These are phyloP conservation scores for Euproctis similis DNA, from an alignment of 2,888 invertebrate species.

Conservation along the genomic window DNA sequence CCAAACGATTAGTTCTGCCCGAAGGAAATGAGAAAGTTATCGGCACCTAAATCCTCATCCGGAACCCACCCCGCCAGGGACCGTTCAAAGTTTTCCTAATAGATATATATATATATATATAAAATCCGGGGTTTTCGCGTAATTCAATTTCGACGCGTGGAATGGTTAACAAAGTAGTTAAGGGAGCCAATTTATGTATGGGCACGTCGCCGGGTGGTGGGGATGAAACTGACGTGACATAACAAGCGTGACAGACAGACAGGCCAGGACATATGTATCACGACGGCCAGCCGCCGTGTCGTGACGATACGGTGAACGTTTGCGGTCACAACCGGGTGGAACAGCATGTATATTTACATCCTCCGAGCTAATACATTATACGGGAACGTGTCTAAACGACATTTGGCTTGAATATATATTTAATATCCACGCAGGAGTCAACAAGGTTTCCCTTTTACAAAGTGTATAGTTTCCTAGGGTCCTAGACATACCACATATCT, in stretches of 20 bases:
- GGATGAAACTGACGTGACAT: no score
- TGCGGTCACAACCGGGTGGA: slow-evolving; percentile 25
- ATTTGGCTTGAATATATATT: slow-evolving; percentile 33
- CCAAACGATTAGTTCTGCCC: slow-evolving; percentile 44
- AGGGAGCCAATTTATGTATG: slow-evolving; percentile 47
- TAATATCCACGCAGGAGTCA: slow-evolving; percentile 23
- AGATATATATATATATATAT: no score
- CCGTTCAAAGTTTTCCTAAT: slow-evolving; percentile 61
- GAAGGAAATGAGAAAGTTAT: slow-evolving; percentile 73
- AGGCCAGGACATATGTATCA: no score
- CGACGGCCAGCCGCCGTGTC: slow-evolving; percentile 3
- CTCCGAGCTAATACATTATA: slow-evolving; percentile 31
- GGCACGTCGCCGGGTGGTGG: slow-evolving; percentile 30
- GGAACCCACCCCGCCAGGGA: slow-evolving; percentile 61
- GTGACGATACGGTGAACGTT: slow-evolving; percentile 12
- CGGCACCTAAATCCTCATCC: slow-evolving; percentile 65
- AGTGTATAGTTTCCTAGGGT: slow-evolving; percentile 11
- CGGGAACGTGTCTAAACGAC: slow-evolving; percentile 31
- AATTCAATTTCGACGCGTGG: slow-evolving; percentile 60
- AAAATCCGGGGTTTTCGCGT: slow-evolving; percentile 64
- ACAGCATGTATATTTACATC: slow-evolving; percentile 39
- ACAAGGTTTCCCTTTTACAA: slow-evolving; percentile 8
- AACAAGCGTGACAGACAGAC: no score
- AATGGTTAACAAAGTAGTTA: slow-evolving; percentile 32
- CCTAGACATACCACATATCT: slow-evolving; percentile 1